Evolutionary conservation across 2,113 vertebrate species (phyloP).

Genomic region (Carlito syrichta): DNA sequence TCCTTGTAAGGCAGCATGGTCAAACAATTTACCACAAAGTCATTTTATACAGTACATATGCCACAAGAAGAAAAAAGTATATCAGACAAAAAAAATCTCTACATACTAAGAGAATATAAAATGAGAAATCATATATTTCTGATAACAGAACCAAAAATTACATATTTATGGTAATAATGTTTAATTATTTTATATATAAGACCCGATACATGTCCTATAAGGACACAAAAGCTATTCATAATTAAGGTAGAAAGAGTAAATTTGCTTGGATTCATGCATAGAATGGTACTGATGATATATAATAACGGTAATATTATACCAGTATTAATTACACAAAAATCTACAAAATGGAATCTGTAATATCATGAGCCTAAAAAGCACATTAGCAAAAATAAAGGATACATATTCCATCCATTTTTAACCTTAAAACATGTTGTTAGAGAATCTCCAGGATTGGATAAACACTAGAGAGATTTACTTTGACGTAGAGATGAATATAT

Average conservation of each 20-base stretch:
- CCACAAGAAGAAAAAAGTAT: slow-evolving; percentile 31
- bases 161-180: neutral
- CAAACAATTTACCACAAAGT: slow-evolving; percentile 18
- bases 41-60: slow-evolving; percentile 2
- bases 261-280: neutral
- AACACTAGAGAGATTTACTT: slow-evolving; percentile 3
- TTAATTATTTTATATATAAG: slow-evolving; percentile 18
- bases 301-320: slow-evolving; percentile 7
- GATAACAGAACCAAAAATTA: slow-evolving; percentile 4
- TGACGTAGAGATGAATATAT: neutral
- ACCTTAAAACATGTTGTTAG: neutral
- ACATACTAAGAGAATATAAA: neutral
- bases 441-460: neutral
- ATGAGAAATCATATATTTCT: slow-evolving; percentile 34
- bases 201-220: neutral
- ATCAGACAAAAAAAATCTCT: neutral
- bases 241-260: slow-evolving; percentile 13
- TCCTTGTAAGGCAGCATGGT: neutral
- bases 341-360: neutral
- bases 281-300: slow-evolving; percentile 40
- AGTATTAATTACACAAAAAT: slow-evolving; percentile 41
- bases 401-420: slow-evolving; percentile 23
- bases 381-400: slow-evolving; percentile 27
- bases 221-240: slow-evolving; percentile 2
- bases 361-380: slow-evolving; percentile 37